phyloP scores from a whole-genome alignment of 2,888 invertebrate genomes.

The Scrobipalpa atriplicella region DNA sequence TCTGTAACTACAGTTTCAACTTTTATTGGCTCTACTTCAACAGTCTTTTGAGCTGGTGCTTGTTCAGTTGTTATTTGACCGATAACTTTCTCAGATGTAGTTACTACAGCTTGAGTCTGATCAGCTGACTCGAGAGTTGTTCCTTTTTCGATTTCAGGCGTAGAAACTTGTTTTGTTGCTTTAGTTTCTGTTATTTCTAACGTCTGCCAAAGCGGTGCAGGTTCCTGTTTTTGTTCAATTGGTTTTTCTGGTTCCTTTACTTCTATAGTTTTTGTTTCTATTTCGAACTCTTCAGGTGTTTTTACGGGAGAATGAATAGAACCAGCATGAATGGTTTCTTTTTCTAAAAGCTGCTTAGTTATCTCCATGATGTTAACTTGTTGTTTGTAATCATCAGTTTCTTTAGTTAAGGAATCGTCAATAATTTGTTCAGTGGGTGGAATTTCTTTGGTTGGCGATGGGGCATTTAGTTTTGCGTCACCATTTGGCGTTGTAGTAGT shows the following conservation, averaged over 20 bases:
- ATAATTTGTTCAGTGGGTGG: constrained; percentile 15
- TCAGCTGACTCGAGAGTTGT: background rate
- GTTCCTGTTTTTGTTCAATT: background rate
- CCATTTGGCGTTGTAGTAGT: background rate
- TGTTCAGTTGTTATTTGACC: constrained; percentile 40
- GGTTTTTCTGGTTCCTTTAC: background rate
- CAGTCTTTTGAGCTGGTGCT: constrained; percentile 45
- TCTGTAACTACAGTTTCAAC: constrained; percentile 55
- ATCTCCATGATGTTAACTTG: constrained; percentile 39
- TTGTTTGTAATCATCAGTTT: constrained; percentile 31
- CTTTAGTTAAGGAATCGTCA: constrained; percentile 22
- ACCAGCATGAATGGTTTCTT: constrained; percentile 41
- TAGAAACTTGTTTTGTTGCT: background rate
- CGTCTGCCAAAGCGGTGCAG: background rate
- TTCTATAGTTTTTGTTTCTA: background rate
- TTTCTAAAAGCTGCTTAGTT: constrained; percentile 46
- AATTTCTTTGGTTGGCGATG: constrained; percentile 22
- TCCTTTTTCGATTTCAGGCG: background rate
- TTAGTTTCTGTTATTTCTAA: constrained; percentile 5
- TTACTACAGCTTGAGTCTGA: too few species aligned
- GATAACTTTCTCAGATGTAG: background rate
- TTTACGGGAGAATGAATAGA: constrained; percentile 30
- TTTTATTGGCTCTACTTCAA: constrained; percentile 53
- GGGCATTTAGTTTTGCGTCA: constrained; percentile 20
- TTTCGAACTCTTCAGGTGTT: constrained; percentile 24